Base-by-base conservation (phyloP, 1,140 invertebrate genomes). In the Bathynomus jamesi region DNA sequence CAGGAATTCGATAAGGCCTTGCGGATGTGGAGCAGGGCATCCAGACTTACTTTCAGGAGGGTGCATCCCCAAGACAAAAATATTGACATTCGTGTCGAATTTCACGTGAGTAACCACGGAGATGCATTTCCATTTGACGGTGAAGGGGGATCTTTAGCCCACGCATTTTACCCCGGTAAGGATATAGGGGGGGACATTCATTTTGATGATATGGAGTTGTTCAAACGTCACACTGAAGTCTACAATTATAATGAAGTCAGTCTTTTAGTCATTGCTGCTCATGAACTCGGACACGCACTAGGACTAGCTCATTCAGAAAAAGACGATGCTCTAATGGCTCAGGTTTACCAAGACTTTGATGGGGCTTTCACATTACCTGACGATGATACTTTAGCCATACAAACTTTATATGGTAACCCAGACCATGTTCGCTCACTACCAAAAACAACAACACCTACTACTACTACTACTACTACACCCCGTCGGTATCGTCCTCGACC, bases 261-360 rank as follows among this genome's bases (percentile, higher is more conserved):
- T 79, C 85, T 97, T 76, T 92, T 94, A 79, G 89, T 91, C 71
- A 94, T 96, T 61, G 94, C 94, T 4, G 92, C 91, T 40, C 95
- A 98, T 81, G 95, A 97, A 83, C 93, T 95, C 79, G 94, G 94
- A 5, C 94, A 97, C 82, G 94, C 93, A 5, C 83, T 98, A 28
- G 94, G 94, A 13, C 83, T 98, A 40, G 89, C 91, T 61, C 94
- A 98, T 83, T 95, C 93, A 68, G 89, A 90, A 29, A 91, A 91
- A 21, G 84, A 87, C 76, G 89, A 89, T n/a, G 91, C 94, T 0
- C 85, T 96, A 28, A 98, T 97, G 95, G 94, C 89, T 81, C 94
- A 94, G 0, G 96, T 91, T 90, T 98, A 97, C 81, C 79, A 80
- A 66, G 82, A 81, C 3, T 82, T 81, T 65, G 68, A 65, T n/a